Evolutionary conservation across 1,140 invertebrate genomes (phyloP).

Genomic region (Sarcophaga peregrina): DNA sequence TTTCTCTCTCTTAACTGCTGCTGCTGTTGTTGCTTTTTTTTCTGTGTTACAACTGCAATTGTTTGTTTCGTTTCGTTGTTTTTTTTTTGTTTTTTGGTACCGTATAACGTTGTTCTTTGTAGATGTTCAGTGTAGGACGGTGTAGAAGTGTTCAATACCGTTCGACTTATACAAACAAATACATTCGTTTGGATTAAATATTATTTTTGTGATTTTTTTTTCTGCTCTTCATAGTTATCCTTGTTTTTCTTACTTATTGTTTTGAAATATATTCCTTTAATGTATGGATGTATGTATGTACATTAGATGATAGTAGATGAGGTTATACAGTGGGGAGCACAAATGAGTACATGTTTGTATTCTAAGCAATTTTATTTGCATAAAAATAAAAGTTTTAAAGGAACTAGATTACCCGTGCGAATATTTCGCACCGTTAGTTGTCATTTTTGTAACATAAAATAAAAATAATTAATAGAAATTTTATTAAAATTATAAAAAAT

Average conservation of each 20-base stretch:
- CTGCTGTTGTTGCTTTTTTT: slow-evolving; percentile 18
- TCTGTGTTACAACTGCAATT: slow-evolving; percentile 10
- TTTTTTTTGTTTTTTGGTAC: not conserved
- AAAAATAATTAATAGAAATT: too few species aligned
- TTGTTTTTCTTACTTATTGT: not conserved
- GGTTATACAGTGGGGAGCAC: too few species aligned
- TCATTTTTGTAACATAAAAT: too few species aligned
- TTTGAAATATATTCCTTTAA: too few species aligned
- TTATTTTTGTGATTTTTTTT: slow-evolving; percentile 33
- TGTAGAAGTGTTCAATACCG: not conserved
- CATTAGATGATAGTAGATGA: too few species aligned
- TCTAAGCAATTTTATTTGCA: too few species aligned
- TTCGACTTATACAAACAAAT: slow-evolving; percentile 9
- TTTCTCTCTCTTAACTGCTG: not conserved
- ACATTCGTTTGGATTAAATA: slow-evolving; percentile 37
- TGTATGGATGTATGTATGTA: too few species aligned
- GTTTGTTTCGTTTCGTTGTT: not conserved
- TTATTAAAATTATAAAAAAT: too few species aligned
- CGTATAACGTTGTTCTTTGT: not conserved
- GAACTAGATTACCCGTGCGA: too few species aligned
- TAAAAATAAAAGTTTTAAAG: too few species aligned
- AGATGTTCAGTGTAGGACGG: not conserved
- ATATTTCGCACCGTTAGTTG: too few species aligned
- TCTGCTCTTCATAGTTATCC: not conserved
- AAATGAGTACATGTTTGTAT: too few species aligned